Conservation (phyloP, 2,113 vertebrate species). For the Aspiorhynchus laticeps region DNA sequence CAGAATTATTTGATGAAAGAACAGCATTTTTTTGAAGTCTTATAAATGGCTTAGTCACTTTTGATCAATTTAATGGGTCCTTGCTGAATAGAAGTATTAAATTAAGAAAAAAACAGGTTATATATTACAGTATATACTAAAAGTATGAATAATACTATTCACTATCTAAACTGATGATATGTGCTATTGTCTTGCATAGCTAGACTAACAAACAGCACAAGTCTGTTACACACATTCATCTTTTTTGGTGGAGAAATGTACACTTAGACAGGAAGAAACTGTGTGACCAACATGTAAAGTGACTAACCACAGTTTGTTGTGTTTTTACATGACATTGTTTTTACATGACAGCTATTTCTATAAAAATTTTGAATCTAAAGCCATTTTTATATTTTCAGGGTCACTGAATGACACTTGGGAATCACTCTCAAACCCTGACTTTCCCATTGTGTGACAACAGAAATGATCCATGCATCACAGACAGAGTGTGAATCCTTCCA, state of each 20-base stretch:
- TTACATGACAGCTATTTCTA: not conserved
- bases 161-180: not conserved
- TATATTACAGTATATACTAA: not conserved
- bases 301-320: not conserved
- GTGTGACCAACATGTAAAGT: not conserved
- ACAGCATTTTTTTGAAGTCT: too few species aligned
- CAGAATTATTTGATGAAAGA: too few species aligned
- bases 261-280: not conserved
- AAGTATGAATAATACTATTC: not conserved
- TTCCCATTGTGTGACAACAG: not conserved
- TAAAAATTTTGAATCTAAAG: not conserved
- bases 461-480: not conserved
- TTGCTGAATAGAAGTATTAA: not conserved
- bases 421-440: not conserved
- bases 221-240: not conserved
- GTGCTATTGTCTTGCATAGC: not conserved
- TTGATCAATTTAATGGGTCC: not conserved
- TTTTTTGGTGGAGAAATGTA: not conserved
- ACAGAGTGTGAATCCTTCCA: not conserved
- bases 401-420: not conserved
- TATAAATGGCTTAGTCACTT: not conserved
- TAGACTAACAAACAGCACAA: not conserved
- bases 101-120: too few species aligned
- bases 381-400: not conserved
- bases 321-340: not conserved